Evolutionary conservation across 92 coral and sea anemone genomes (phyloP), one percentile per base, ranked within the genome.

Genomic region (Phenganax subtilis): DNA sequence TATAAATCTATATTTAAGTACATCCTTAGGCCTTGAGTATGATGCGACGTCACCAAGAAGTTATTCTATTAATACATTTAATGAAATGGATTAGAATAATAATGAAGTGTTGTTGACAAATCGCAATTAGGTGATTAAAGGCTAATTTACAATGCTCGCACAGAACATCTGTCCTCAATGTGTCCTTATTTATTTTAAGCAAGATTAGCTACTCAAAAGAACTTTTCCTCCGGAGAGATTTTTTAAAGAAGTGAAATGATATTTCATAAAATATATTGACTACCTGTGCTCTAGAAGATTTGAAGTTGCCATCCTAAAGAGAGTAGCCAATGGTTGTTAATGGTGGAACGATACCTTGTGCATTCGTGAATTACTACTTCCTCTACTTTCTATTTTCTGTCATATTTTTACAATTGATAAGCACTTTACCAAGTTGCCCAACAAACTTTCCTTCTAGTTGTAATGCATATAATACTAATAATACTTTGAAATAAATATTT

Each of bases 51-150:
- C 16, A 68, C 3, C 47, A 30, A 30, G 31, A 7, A 30, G 20
- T 51, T 53, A 37, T 37, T 64, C 30, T 61, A 61, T 61, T 61
- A 61, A 61, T 61, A 61, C 1, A 8, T 64, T 64, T n/a, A 64
- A 64, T 64, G 70, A 64, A 64, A 64, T 6, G 29, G 17, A 64
- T 64, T n/a, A 64, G 70, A 64, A 64, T 64, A 64, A n/a, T 64
- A 17, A 20, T 20, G 31, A 15, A 59, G 6, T 59, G 65, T 14
- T 64, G 72, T 66, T 27, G 72, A 66, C 72, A 10, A 68, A 53
- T 68, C 53, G 73, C 54, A 68, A 68, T 68, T 68, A 68, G 12
- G 73, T 68, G 73, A 68, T 68, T 68, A 68, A 68, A 28, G 31
- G 73, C 73, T 68, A 68, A 29, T 68, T 37, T 68, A 68, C 53